Conservation (phyloP, 2,888 invertebrate species). For the Teleogryllus oceanicus region DNA sequence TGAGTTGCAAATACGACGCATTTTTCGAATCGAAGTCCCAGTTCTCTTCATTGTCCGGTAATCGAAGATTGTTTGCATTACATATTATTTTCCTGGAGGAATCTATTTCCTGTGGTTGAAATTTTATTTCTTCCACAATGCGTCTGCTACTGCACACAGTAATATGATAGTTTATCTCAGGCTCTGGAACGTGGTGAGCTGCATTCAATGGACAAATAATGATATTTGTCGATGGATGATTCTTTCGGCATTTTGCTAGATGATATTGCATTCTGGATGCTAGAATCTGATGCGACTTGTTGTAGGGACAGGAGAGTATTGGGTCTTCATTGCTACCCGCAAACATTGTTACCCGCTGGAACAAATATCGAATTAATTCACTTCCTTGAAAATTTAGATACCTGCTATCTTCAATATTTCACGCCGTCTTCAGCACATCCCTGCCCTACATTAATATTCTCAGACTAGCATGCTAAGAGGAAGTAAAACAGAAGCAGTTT, state of each 20-base stretch:
- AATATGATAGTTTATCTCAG: neutral
- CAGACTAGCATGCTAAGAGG: too few species aligned
- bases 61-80: neutral
- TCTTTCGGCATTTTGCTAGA: slow-evolving; percentile 5
- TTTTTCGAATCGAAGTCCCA: neutral
- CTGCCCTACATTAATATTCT: too few species aligned
- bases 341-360: neutral
- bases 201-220: neutral
- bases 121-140: neutral
- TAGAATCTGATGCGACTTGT: neutral
- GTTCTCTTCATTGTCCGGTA: neutral
- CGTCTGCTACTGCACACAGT: neutral
- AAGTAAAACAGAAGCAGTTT: too few species aligned
- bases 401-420: too few species aligned
- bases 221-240: neutral
- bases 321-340: neutral
- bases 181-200: neutral
- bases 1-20: neutral
- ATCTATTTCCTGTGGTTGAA: neutral
- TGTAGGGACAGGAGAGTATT: neutral
- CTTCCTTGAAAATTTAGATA: too few species aligned
- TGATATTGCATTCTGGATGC: neutral
- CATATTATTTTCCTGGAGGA: neutral
- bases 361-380: too few species aligned
- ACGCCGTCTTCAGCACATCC: too few species aligned